Evolutionary conservation across 2,113 vertebrate genomes (phyloP).

Genomic region (Heterochromis multidens): DNA sequence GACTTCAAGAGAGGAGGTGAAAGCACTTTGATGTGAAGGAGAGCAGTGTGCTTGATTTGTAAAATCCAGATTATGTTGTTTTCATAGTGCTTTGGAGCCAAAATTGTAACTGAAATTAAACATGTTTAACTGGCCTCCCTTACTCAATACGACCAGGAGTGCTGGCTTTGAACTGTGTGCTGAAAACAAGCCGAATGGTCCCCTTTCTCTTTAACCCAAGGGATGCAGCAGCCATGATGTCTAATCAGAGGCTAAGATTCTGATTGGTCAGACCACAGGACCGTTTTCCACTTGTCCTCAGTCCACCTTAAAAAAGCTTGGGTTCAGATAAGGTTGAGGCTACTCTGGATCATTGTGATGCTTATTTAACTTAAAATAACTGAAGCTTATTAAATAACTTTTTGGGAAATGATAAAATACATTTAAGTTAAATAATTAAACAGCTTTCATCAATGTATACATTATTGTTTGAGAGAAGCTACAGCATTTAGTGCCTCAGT

Average conservation of each 20-base stretch:
- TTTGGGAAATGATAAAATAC: too few species aligned
- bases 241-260: too few species aligned
- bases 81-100: neutral
- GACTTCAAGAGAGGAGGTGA: neutral
- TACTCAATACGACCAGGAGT: neutral
- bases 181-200: too few species aligned
- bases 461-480: too few species aligned
- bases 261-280: too few species aligned
- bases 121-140: neutral
- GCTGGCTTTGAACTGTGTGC: too few species aligned
- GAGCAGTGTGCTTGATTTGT: fast-evolving
- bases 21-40: neutral
- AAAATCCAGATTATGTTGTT: neutral
- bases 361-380: neutral
- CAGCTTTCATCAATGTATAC: too few species aligned
- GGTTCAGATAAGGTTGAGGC: neutral
- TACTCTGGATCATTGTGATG: neutral
- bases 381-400: neutral
- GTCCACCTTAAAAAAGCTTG: neutral
- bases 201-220: neutral
- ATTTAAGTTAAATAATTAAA: too few species aligned
- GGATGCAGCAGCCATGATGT: neutral
- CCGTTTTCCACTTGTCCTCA: too few species aligned
- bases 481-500: neutral
- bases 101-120: neutral